Percentiles rank a stretch among this genome's conserved stretches.
Conservation (phyloP, 2,888 invertebrate genomes). For the Plemyria rubiginata region DNA sequence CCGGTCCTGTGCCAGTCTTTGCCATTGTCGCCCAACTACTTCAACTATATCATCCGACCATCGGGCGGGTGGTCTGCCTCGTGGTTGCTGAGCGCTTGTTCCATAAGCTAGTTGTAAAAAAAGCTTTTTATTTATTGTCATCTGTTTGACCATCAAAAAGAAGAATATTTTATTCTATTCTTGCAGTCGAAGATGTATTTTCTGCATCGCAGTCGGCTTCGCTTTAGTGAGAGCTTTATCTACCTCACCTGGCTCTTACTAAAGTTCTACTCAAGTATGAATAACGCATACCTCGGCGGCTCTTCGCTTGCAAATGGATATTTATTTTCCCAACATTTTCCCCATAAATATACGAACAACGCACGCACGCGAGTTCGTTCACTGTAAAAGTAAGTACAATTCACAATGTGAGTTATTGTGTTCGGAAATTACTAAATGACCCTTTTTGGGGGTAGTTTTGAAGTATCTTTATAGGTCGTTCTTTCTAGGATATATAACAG, state of each 20-base stretch:
- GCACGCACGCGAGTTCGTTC: not conserved
- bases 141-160: no score
- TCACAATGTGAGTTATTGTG: not conserved
- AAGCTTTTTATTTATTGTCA: no score
- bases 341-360: conserved; percentile 12
- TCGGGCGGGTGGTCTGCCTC: no score
- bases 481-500: no score
- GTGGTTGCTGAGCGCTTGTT: no score
- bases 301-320: conserved; percentile 10
- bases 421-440: not conserved
- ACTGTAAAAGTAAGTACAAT: not conserved
- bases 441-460: not conserved
- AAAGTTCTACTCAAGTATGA: conserved; percentile 22
- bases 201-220: not conserved
- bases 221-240: conserved; percentile 2
- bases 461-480: not conserved
- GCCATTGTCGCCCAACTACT: no score
- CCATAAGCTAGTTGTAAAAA: no score
- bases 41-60: no score
- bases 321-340: conserved; percentile 13
- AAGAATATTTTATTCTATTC: no score
- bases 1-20: no score
- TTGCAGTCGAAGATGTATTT: not conserved
- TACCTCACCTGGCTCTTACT: conserved; percentile 16
- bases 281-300: conserved; percentile 18